phyloP scores from a whole-genome alignment of 2,797 vertebrate species.

The Hoplostethus atlanticus region DNA sequence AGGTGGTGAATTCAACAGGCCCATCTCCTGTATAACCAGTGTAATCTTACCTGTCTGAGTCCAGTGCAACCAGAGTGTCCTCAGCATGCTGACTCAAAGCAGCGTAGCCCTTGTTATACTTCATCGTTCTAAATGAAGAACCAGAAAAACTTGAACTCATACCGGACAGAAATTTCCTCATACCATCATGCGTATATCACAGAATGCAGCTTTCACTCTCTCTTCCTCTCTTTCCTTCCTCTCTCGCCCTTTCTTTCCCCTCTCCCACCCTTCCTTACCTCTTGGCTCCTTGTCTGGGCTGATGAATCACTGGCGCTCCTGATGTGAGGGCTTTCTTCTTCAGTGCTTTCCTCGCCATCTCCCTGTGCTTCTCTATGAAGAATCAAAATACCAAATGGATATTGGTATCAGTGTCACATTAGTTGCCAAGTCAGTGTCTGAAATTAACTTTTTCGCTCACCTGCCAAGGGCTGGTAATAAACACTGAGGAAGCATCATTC shows the following conservation, averaged over 20 bases:
- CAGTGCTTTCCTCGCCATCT: conserved; percentile 90
- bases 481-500: no score
- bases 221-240: conserved; percentile 74
- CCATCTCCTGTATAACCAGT: not conserved
- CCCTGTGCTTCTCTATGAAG: conserved; percentile 90
- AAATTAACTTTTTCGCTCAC: no score
- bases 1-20: no score
- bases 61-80: conserved; percentile 90
- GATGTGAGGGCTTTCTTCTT: conserved; percentile 91
- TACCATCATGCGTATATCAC: not conserved
- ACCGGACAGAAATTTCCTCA: not conserved
- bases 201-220: not conserved
- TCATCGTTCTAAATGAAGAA: conserved; percentile 84
- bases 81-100: conserved; percentile 93
- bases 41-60: conserved; percentile 93
- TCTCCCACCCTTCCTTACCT: conserved; percentile 78
- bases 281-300: conserved; percentile 83
- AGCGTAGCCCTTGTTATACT: conserved; percentile 94
- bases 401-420: not conserved
- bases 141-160: not conserved
- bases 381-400: not conserved
- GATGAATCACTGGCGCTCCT: conserved; percentile 78
- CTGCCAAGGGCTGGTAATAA: no score
- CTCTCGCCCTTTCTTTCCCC: conserved; percentile 42
- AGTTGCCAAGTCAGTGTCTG: not conserved